phyloP scores from a whole-genome alignment of 2,113 vertebrate species.

The Notothenia coriiceps region DNA sequence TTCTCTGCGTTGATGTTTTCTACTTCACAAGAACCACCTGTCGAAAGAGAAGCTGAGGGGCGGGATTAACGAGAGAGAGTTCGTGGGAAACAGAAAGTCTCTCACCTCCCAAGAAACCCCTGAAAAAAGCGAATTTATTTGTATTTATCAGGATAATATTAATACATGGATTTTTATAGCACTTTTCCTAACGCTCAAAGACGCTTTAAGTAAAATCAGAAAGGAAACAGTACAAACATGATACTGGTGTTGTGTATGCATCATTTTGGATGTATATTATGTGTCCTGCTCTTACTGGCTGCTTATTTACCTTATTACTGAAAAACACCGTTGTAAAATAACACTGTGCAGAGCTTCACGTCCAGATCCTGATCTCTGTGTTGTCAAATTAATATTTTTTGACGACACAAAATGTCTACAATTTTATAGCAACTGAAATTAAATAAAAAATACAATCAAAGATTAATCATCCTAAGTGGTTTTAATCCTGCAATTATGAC shows the following conservation, averaged over 20 bases:
- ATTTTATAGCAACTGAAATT: too few species aligned
- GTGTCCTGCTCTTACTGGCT: neutral
- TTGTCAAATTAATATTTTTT: neutral
- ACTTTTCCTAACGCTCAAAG: too few species aligned
- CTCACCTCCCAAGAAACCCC: slow-evolving; percentile 9
- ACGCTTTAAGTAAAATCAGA: too few species aligned
- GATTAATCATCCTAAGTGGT: neutral
- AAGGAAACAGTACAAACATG: too few species aligned
- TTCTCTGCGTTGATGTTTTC: slow-evolving; percentile 42
- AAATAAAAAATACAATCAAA: neutral
- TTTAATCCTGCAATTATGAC: neutral
- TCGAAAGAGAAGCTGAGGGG: neutral
- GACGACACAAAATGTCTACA: too few species aligned
- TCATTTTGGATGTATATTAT: neutral
- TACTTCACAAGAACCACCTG: slow-evolving; percentile 28
- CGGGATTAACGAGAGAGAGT: slow-evolving; percentile 21
- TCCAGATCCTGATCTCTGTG: neutral
- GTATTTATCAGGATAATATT: neutral
- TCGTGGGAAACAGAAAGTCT: slow-evolving; percentile 37
- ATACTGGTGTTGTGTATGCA: neutral
- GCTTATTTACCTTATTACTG: too few species aligned
- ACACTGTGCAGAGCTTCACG: too few species aligned
- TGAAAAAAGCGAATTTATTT: neutral
- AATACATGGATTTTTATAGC: too few species aligned
- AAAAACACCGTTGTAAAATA: too few species aligned